phyloP scores from a whole-genome alignment of 2,113 vertebrate species.

The Chloebia gouldiae region DNA sequence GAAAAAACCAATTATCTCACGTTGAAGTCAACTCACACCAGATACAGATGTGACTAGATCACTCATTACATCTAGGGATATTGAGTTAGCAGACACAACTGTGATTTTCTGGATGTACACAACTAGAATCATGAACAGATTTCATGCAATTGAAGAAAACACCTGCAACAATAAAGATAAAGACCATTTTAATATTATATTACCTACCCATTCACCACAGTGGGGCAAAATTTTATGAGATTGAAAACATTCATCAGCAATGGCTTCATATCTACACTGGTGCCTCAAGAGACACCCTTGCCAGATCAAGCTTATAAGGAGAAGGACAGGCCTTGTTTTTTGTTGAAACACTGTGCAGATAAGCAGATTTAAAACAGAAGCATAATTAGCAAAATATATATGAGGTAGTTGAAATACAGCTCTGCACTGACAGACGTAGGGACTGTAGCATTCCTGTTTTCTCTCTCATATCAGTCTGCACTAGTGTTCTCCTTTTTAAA shows the following conservation, averaged over 20 bases:
- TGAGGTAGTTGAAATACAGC: background rate
- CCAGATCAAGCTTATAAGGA: background rate
- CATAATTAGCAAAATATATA: background rate
- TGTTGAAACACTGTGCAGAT: background rate
- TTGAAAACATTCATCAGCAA: conserved; percentile 49
- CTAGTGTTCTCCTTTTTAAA: background rate
- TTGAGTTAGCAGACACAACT: background rate
- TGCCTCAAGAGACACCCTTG: background rate
- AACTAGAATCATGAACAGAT: background rate
- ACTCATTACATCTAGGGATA: background rate
- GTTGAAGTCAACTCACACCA: background rate
- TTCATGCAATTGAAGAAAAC: conserved; percentile 39
- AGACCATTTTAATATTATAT: conserved; percentile 49
- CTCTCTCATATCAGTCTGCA: background rate
- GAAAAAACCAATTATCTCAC: fast-evolving
- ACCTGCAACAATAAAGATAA: conserved; percentile 58
- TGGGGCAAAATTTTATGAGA: conserved; percentile 10
- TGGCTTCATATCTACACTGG: background rate
- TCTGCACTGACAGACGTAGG: background rate
- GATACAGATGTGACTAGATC: background rate
- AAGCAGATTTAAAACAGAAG: background rate
- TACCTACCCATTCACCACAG: background rate
- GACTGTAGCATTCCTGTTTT: background rate
- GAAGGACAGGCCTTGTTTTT: background rate
- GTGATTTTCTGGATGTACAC: background rate